A percentile compares a stretch with the other conserved stretches of the same genome.
phyloP scores from a whole-genome alignment of 64 coral and sea anemone genomes.

The Actinia tenebrosa region DNA sequence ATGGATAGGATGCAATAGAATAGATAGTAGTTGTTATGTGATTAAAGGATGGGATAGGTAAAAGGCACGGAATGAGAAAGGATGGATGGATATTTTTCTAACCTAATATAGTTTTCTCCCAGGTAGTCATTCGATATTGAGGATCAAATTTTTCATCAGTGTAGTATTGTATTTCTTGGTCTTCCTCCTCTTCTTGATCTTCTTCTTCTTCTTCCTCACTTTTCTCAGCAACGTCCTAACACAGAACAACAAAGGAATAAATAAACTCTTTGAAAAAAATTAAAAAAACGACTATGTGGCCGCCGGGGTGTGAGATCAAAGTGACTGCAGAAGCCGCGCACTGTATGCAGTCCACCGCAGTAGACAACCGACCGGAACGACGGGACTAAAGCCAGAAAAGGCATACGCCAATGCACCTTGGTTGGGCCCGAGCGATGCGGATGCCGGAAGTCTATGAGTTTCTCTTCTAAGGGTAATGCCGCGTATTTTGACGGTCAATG shows the following conservation, averaged over 20 bases:
- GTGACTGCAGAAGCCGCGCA: no score
- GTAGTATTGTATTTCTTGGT: constrained; percentile 14
- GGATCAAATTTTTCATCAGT: constrained; percentile 60
- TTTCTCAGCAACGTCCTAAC: not conserved
- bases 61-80: not conserved
- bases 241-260: not conserved
- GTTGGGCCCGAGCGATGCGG: no score
- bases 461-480: no score
- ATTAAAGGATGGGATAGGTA: not conserved
- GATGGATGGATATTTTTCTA: not conserved
- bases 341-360: no score
- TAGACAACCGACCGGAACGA: no score
- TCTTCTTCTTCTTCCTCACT: constrained; percentile 39
- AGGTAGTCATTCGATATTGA: constrained; percentile 54
- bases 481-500: not conserved
- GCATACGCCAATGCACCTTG: no score
- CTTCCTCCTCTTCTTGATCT: constrained; percentile 41
- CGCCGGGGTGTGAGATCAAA: no score
- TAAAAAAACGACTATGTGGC: no score
- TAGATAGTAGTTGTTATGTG: no score
- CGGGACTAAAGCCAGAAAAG: not conserved
- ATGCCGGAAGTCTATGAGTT: no score
- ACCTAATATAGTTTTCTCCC: constrained; percentile 84
- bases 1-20: not conserved
- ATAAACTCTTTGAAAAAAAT: no score